These are phyloP conservation scores for Sparus aurata DNA, from an alignment of 2,797 vertebrate genomes.

Conservation along the genomic window DNA sequence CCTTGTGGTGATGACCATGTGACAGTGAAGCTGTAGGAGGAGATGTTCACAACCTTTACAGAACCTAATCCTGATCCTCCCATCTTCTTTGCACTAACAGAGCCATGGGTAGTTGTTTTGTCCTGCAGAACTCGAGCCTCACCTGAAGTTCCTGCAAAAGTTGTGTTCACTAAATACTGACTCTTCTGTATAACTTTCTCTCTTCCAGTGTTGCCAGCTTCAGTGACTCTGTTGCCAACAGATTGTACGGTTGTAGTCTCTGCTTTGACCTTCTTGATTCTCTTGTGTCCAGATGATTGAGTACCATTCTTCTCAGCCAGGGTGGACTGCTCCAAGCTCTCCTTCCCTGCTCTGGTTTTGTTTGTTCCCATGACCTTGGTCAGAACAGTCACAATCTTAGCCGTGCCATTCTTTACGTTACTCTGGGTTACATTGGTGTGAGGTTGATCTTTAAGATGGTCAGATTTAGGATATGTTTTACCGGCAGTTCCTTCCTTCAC, in stretches of 20 bases:
- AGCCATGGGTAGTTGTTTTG: slow-evolving; percentile 52
- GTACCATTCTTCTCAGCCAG: slow-evolving; percentile 68
- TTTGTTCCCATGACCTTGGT: slow-evolving; percentile 61
- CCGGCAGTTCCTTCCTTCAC: slow-evolving; percentile 53
- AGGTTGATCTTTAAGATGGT: slow-evolving; percentile 80
- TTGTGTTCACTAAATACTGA: slow-evolving; percentile 68
- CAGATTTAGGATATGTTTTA: slow-evolving; percentile 60
- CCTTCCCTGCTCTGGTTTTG: slow-evolving; percentile 67
- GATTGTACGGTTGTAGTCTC: slow-evolving; percentile 44
- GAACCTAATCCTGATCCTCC: slow-evolving; percentile 77
- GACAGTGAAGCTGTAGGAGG: slow-evolving; percentile 87
- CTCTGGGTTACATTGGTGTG: slow-evolving; percentile 70
- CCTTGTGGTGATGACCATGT: slow-evolving; percentile 88
- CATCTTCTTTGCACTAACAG: slow-evolving; percentile 47
- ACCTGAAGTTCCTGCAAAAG: slow-evolving; percentile 23
- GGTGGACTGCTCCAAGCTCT: slow-evolving; percentile 61
- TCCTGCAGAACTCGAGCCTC: slow-evolving; percentile 50
- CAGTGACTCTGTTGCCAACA: slow-evolving; percentile 54
- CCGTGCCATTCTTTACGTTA: slow-evolving; percentile 62
- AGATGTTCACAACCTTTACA: slow-evolving; percentile 85
- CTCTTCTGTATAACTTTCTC: slow-evolving; percentile 62
- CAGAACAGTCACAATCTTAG: slow-evolving; percentile 60
- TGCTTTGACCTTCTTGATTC: slow-evolving; percentile 57
- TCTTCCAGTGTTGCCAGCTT: slow-evolving; percentile 54
- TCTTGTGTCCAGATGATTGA: slow-evolving; percentile 56